Percentiles rank a stretch among this genome's conserved stretches.
phyloP scores from a whole-genome alignment of 2,113 vertebrate genomes.

The Martes martes region DNA sequence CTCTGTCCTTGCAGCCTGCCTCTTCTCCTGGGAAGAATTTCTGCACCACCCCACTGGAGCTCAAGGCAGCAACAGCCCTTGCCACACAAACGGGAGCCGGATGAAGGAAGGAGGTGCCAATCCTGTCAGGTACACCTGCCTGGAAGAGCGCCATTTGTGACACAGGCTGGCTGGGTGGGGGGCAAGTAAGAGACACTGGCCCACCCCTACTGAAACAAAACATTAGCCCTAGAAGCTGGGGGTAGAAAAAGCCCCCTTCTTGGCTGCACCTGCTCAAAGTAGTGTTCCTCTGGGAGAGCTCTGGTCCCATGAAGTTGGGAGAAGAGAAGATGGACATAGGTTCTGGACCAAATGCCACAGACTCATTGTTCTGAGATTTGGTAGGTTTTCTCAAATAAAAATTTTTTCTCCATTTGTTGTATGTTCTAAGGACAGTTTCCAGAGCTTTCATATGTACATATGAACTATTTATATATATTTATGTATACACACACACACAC shows the following conservation, averaged over 20 bases:
- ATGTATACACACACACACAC: too few relatives aligned
- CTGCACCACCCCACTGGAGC: background rate
- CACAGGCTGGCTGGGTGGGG: too few relatives aligned
- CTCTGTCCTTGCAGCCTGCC: background rate
- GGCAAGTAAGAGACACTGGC: background rate
- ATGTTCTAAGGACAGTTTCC: background rate
- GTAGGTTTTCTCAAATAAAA: background rate
- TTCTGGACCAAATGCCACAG: background rate
- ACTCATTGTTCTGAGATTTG: background rate
- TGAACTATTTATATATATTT: too few relatives aligned
- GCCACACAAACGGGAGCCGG: background rate
- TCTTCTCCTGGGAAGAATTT: background rate
- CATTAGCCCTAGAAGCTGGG: background rate
- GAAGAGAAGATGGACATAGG: background rate
- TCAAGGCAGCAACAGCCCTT: background rate
- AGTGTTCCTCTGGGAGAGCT: background rate
- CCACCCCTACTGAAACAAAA: background rate
- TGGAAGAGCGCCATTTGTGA: background rate
- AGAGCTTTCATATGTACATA: background rate
- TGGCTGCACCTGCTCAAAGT: background rate
- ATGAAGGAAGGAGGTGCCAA: background rate
- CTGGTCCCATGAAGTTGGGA: background rate
- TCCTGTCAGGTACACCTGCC: background rate
- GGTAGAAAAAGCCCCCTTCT: background rate
- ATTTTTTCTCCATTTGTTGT: background rate